Percentiles rank a stretch among this genome's conserved stretches.
phyloP scores from a whole-genome alignment of 1,140 invertebrate species.

The Sesamia nonagrioides region DNA sequence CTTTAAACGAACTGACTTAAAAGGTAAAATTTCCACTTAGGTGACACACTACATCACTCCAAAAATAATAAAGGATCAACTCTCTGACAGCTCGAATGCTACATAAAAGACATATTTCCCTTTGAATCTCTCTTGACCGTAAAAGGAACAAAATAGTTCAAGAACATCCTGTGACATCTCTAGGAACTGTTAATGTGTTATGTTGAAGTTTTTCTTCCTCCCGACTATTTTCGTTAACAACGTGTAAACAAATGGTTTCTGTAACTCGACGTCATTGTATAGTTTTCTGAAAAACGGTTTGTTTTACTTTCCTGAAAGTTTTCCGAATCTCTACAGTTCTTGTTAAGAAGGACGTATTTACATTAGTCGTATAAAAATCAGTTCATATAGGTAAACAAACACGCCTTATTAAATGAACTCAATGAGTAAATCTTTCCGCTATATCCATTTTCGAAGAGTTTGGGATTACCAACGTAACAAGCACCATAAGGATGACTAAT shows the following conservation, averaged over 20 bases:
- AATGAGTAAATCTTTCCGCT: background rate
- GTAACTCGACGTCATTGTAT: background rate
- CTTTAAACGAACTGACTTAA: conserved; percentile 8
- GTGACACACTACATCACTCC: background rate
- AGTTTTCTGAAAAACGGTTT: conserved; percentile 6
- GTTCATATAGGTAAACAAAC: background rate
- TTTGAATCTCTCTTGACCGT: conserved; percentile 33
- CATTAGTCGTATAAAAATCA: background rate
- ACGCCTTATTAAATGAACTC: background rate
- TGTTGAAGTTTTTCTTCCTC: conserved; percentile 27
- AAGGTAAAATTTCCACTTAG: conserved; percentile 18
- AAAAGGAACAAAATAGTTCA: conserved; percentile 43
- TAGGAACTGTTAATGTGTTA: conserved; percentile 46
- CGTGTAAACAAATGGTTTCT: conserved; percentile 42
- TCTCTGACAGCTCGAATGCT: conserved; percentile 17
- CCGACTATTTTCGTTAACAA: conserved; percentile 36
- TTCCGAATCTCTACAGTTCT: background rate
- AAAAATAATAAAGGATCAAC: conserved; percentile 43
- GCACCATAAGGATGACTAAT: too few species aligned
- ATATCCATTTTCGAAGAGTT: too few species aligned
- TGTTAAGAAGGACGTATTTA: background rate
- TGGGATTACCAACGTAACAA: background rate
- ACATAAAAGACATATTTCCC: conserved; percentile 17
- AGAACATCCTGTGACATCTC: conserved; percentile 44
- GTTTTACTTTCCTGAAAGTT: background rate